These are phyloP conservation scores for Drosophila navojoa DNA, from an alignment of 1,140 invertebrate genomes.

Conservation along the genomic window DNA sequence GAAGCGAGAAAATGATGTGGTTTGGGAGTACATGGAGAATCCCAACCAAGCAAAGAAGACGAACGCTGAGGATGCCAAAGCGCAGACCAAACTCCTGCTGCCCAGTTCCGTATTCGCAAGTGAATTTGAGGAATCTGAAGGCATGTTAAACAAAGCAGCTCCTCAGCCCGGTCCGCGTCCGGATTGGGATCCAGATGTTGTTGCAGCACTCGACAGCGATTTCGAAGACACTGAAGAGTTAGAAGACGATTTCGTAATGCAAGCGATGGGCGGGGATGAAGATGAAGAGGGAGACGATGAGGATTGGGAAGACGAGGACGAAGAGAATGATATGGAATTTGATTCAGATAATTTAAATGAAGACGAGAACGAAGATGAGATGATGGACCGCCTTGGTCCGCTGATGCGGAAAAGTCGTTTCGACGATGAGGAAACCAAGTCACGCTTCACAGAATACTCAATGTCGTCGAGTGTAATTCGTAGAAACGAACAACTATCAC, in stretches of 20 bases:
- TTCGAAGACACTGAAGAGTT: slow-evolving; percentile 93
- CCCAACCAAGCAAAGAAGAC: slow-evolving; percentile 72
- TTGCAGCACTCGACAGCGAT: slow-evolving; percentile 96
- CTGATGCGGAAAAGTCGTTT: slow-evolving; percentile 85
- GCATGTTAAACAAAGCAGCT: slow-evolving; percentile 94
- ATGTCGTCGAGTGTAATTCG: slow-evolving; percentile 96
- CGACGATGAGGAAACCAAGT: slow-evolving; percentile 92
- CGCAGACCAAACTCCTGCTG: slow-evolving; percentile 84
- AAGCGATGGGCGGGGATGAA: slow-evolving; percentile 88
- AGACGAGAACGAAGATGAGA: slow-evolving; percentile 85
- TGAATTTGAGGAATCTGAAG: slow-evolving; percentile 93
- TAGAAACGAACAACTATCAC: slow-evolving; percentile 92
- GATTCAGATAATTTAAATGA: slow-evolving; percentile 84
- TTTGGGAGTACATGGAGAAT: slow-evolving; percentile 83
- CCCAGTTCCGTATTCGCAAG: slow-evolving; percentile 95
- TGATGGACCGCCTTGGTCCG: slow-evolving; percentile 85
- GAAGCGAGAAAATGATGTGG: slow-evolving; percentile 84
- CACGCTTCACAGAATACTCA: slow-evolving; percentile 96
- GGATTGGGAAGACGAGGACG: slow-evolving; percentile 73
- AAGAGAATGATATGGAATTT: slow-evolving; percentile 81
- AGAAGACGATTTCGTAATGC: slow-evolving; percentile 95
- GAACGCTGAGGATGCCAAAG: slow-evolving; percentile 37
- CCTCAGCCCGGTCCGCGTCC: slow-evolving; percentile 89
- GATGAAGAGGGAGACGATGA: slow-evolving; percentile 85
- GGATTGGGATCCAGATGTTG: slow-evolving; percentile 96